Evolutionary conservation across 2,113 vertebrate genomes (phyloP).

Genomic region (Centropus unirufus): DNA sequence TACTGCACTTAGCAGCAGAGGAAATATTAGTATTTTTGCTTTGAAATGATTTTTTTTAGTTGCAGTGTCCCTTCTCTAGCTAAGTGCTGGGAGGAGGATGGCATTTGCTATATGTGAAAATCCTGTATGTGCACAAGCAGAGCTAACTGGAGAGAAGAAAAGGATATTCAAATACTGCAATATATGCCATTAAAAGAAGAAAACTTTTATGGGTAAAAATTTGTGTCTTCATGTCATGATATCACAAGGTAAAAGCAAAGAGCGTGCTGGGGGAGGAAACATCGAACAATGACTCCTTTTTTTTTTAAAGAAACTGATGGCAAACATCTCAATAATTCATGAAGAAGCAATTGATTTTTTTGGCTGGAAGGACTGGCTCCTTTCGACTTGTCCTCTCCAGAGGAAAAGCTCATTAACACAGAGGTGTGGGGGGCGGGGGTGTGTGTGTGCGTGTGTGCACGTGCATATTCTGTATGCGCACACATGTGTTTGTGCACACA

Average conservation of each 20-base stretch:
- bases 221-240: slow-evolving; percentile 1
- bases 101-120: background rate
- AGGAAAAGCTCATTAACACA: slow-evolving; percentile 73
- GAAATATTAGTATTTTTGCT: slow-evolving; percentile 69
- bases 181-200: background rate
- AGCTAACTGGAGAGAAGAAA: background rate
- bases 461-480: accelerated
- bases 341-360: slow-evolving; percentile 82
- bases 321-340: slow-evolving; percentile 91
- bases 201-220: slow-evolving; percentile 29
- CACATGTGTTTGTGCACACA: background rate
- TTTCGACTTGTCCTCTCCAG: slow-evolving; percentile 72
- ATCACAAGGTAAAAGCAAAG: slow-evolving; percentile 49
- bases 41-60: slow-evolving; percentile 34
- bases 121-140: background rate
- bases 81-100: background rate
- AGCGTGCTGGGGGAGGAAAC: slow-evolving; percentile 25
- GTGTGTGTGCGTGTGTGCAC: background rate
- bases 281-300: slow-evolving; percentile 38
- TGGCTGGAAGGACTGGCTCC: slow-evolving; percentile 74
- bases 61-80: background rate
- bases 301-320: slow-evolving; percentile 83
- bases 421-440: slow-evolving; percentile 4
- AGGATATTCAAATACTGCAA: background rate
- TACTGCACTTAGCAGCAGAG: slow-evolving; percentile 58